Percentiles rank a stretch among this genome's conserved stretches.
Conservation (phyloP, 2,113 vertebrate species). For the Orthochromis indermauri region DNA sequence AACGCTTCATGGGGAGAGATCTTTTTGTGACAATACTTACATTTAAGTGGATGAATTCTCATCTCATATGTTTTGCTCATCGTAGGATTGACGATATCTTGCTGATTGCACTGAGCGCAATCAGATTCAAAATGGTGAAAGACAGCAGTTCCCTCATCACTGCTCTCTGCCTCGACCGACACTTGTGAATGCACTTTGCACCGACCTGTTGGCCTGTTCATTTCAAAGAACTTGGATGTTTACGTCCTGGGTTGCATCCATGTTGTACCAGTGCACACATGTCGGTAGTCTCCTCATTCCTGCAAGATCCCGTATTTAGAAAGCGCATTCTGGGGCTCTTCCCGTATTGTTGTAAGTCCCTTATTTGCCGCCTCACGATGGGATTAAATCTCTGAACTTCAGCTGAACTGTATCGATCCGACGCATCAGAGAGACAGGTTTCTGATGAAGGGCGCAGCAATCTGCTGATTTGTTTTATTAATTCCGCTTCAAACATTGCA, state of each 20-base stretch:
- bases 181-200: not conserved
- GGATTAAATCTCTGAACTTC: constrained; percentile 39
- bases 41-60: not conserved
- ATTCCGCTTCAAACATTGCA: not conserved
- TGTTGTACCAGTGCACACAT: not conserved
- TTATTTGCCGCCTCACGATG: not conserved
- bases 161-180: rapidly evolving
- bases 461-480: not conserved
- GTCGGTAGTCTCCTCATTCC: constrained; percentile 4
- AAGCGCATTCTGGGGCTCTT: not conserved
- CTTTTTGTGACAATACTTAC: not conserved
- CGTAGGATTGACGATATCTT: not conserved
- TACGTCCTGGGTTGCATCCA: not conserved
- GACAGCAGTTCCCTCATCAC: not conserved
- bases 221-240: not conserved
- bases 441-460: not conserved
- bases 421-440: not conserved
- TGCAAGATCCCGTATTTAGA: constrained; percentile 31
- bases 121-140: not conserved
- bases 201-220: not conserved
- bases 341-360: constrained; percentile 23
- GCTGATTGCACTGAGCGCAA: not conserved
- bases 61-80: not conserved
- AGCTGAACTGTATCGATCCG: constrained; percentile 6
- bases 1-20: not conserved